Base-by-base conservation (phyloP, 1,140 invertebrate species). In the Lordiphosa collinella region DNA sequence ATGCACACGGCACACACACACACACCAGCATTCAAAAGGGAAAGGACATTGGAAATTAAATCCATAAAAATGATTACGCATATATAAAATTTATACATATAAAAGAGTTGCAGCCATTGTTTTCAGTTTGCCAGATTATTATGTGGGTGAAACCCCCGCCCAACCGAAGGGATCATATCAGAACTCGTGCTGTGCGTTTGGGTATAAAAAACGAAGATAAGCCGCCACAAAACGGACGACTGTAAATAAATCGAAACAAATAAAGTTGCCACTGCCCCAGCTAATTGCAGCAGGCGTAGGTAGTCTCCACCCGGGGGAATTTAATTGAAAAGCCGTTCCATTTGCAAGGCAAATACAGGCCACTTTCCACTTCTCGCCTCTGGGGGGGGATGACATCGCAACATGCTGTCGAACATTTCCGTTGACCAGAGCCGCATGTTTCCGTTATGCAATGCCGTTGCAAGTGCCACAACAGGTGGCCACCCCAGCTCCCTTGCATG, bases 371-470 rank as follows among this genome's bases (percentile, higher is more conserved):
- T 43, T 32, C 25, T 25, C 16, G 36, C 2, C 18, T 40, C 51
- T 44, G 43, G 46, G 55, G 46, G 50, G 52, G 36, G 64, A 59
- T 56, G 54, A 52, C 57, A 54, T 54, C 57, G 84, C 84, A 87
- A 84, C 84, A 87, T 87, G 79, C 85, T 86, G 84, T 87, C 70
- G 73, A 79, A 87, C 84, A 87, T 87, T 72, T 75, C 84, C 84
- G 70, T 61, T 47, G 51, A 41, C 38, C 61, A 67, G 54, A 40
- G 58, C 51, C 67, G 38, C 59, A 49, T 41, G 62, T 56, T 82
- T 84, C 76, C 78, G 72, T 60, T 72, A 57, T 72, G 76, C 76
- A 80, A 36, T 32, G 64, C 57, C 37, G 59, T 50, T 64, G 54
- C 58, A 62, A 56, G 60, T 61, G 78, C 71, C 67, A 84, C 78